phyloP scores from a whole-genome alignment of 2,797 vertebrate genomes.

The Argyrosomus regius region DNA sequence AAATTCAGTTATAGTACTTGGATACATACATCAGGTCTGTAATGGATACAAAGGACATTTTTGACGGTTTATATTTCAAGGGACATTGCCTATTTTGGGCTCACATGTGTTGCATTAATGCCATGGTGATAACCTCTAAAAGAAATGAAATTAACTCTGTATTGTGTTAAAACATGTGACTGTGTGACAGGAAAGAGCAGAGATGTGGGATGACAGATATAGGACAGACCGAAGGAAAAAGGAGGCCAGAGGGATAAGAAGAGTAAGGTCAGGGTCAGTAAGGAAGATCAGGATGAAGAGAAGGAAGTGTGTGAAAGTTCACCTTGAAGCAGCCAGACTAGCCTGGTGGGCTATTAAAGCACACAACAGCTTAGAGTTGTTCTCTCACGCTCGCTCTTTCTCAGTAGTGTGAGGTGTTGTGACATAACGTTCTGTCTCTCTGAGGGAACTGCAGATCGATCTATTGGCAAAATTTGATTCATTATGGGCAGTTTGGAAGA shows the following conservation, averaged over 20 bases:
- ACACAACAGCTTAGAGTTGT: conserved; percentile 33
- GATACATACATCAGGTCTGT: neutral
- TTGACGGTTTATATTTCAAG: neutral
- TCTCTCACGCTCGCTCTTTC: conserved; percentile 18
- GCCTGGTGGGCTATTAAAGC: conserved; percentile 8
- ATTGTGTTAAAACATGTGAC: neutral
- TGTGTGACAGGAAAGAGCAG: conserved; percentile 16
- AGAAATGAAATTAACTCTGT: neutral
- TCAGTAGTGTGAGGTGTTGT: neutral
- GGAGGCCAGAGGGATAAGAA: conserved; percentile 51
- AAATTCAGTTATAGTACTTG: neutral
- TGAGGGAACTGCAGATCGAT: neutral
- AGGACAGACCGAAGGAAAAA: conserved; percentile 46
- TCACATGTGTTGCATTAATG: neutral
- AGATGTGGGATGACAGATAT: conserved; percentile 15
- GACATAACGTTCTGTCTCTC: conserved; percentile 7
- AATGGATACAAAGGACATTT: neutral
- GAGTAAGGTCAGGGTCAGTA: conserved; percentile 51
- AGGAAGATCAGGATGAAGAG: conserved; percentile 63
- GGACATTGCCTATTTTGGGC: neutral
- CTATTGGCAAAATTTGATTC: neutral
- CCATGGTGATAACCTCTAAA: neutral
- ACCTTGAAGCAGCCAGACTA: conserved; percentile 34
- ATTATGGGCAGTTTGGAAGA: neutral
- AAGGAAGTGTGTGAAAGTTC: conserved; percentile 70